phyloP scores from a whole-genome alignment of 2,888 invertebrate genomes.

The Lasioglossum pauxillum region DNA sequence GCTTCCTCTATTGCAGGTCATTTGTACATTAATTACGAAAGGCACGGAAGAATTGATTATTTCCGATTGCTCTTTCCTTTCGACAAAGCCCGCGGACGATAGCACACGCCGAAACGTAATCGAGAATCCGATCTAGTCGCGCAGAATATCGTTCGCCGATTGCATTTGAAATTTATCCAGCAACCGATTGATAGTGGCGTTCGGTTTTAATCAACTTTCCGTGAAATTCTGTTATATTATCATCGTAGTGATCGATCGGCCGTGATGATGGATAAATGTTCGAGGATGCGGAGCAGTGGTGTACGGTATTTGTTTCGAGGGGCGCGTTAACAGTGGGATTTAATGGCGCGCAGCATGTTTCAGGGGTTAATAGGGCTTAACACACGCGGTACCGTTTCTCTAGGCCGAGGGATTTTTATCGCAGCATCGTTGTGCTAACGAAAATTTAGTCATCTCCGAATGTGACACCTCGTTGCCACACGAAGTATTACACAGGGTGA shows the following conservation, averaged over 20 bases:
- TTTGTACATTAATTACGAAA: background rate
- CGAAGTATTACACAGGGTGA: background rate
- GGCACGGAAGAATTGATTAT: background rate
- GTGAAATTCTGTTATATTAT: constrained; percentile 16
- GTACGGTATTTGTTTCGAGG: constrained; percentile 7
- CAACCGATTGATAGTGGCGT: constrained; percentile 14
- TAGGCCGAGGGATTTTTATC: background rate
- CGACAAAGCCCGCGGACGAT: background rate
- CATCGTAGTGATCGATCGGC: background rate
- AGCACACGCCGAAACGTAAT: background rate
- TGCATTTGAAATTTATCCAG: background rate
- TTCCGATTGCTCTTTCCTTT: background rate
- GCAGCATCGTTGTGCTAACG: background rate
- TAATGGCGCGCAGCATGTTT: background rate
- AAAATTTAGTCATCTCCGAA: background rate
- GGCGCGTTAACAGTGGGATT: constrained; percentile 1
- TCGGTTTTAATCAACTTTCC: constrained; percentile 3
- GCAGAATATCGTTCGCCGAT: background rate
- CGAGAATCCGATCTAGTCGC: background rate
- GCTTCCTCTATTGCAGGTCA: background rate
- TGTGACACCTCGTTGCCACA: background rate
- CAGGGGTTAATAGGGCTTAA: constrained; percentile 7
- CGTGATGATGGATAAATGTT: background rate
- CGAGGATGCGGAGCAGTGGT: background rate
- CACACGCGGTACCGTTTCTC: background rate